Evolutionary conservation across 2,113 vertebrate species (phyloP).

Genomic region (Apeltes quadracus): DNA sequence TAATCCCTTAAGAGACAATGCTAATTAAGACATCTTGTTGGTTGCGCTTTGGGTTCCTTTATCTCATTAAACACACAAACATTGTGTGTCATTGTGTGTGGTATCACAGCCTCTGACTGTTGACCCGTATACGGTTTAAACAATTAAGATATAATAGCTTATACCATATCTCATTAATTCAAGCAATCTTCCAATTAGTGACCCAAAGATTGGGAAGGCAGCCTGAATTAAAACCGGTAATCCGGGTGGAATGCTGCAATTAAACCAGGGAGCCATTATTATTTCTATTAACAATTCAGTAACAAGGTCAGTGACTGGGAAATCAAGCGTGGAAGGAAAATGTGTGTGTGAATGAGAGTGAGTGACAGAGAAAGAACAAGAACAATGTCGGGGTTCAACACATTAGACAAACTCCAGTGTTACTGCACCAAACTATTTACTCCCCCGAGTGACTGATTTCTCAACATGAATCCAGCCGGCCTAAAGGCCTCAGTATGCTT

Average conservation of each 20-base stretch:
- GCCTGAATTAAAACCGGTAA: slow-evolving; percentile 57
- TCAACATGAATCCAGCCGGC: background rate
- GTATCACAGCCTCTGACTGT: slow-evolving; percentile 35
- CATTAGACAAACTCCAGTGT: background rate
- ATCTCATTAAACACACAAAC: slow-evolving; percentile 57
- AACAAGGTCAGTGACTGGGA: slow-evolving; percentile 46
- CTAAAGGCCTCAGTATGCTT: no score
- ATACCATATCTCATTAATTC: slow-evolving; percentile 64
- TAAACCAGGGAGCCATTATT: slow-evolving; percentile 52
- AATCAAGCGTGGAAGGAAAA: background rate
- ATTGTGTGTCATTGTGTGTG: slow-evolving; percentile 30
- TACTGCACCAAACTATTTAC: background rate
- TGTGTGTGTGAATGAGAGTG: background rate
- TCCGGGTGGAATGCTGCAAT: slow-evolving; percentile 62
- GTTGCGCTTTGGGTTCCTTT: slow-evolving; percentile 20
- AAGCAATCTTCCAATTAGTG: slow-evolving; percentile 51
- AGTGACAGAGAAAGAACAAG: background rate
- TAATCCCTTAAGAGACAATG: slow-evolving; percentile 37
- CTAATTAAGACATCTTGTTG: slow-evolving; percentile 53
- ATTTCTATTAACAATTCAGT: slow-evolving; percentile 57
- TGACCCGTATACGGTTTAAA: slow-evolving; percentile 54
- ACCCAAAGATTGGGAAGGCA: slow-evolving; percentile 36
- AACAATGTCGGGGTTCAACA: background rate
- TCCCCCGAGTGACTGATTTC: slow-evolving; percentile 1
- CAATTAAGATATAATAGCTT: slow-evolving; percentile 54